A percentile compares a stretch with the other conserved stretches of the same genome.
phyloP scores from a whole-genome alignment of 2,888 invertebrate genomes.

The Eristalis tenax region DNA sequence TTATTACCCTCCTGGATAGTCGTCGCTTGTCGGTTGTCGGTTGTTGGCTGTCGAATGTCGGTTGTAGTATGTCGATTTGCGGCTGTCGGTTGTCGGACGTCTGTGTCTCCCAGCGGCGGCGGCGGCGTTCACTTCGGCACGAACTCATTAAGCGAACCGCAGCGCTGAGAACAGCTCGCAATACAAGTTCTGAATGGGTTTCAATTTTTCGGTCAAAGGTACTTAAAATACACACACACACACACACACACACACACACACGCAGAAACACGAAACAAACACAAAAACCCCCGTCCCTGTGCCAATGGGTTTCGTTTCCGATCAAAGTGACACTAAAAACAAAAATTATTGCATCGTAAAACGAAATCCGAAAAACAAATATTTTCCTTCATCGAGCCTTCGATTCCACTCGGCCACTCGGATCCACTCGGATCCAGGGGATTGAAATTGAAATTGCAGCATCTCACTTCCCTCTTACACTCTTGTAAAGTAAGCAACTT shows the following conservation, averaged over 20 bases:
- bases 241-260: constrained; percentile 20
- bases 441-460: constrained; percentile 28
- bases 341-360: constrained; percentile 71
- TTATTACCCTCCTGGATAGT: constrained; percentile 51
- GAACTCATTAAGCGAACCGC: constrained; percentile 58
- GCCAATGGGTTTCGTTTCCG: constrained; percentile 65
- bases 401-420: neutral
- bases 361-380: constrained; percentile 71
- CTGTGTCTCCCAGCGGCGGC: neutral
- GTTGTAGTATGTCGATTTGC: neutral
- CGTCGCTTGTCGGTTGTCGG: neutral
- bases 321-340: constrained; percentile 70
- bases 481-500: constrained; percentile 62
- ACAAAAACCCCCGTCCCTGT: constrained; percentile 41
- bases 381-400: constrained; percentile 38
- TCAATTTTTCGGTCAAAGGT: constrained; percentile 68
- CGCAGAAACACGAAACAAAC: constrained; percentile 11
- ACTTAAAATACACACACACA: constrained; percentile 39
- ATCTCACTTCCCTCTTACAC: constrained; percentile 61
- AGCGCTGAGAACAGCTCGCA: constrained; percentile 51
- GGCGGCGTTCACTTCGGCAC: constrained; percentile 52
- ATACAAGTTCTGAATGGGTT: constrained; percentile 63
- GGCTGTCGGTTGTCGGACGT: neutral
- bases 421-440: constrained; percentile 29
- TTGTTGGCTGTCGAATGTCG: neutral